Conservation (phyloP, 2,888 invertebrate species). For the Drosophila kanekoi region DNA sequence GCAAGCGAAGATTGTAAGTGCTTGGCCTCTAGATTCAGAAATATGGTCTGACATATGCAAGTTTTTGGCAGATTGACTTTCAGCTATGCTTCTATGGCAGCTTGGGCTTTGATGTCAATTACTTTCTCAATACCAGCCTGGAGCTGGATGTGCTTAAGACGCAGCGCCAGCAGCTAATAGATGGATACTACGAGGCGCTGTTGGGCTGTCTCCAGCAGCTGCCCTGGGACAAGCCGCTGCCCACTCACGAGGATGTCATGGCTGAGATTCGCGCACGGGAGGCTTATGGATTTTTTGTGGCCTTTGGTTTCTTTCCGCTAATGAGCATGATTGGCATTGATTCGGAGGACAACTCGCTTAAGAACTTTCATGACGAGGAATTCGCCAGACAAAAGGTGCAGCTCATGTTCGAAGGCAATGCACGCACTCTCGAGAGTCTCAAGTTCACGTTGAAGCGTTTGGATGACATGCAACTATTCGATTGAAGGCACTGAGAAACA, state of each 20-base stretch:
- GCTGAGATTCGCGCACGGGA: conserved; percentile 78
- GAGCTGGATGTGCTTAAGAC: conserved; percentile 75
- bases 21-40: fast-evolving
- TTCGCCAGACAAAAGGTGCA: conserved; percentile 82
- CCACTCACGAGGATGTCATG: conserved; percentile 71
- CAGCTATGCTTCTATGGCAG: conserved; percentile 84
- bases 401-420: conserved; percentile 83
- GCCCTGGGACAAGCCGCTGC: conserved; percentile 59
- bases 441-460: conserved; percentile 77
- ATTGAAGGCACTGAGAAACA: conserved; percentile 47
- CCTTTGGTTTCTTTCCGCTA: conserved; percentile 82
- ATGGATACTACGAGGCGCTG: conserved; percentile 72
- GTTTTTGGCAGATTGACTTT: conserved; percentile 81
- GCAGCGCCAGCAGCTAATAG: conserved; percentile 74
- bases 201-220: conserved; percentile 66
- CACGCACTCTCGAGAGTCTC: conserved; percentile 78
- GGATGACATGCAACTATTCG: conserved; percentile 79
- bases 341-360: conserved; percentile 82
- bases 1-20: conserved; percentile 85
- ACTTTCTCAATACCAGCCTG: conserved; percentile 84
- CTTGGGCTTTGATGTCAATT: conserved; percentile 84
- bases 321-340: conserved; percentile 83
- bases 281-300: conserved; percentile 83
- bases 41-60: not conserved
- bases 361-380: conserved; percentile 79